Conservation (phyloP, 2,888 invertebrate species). For the Ellobium chinense region DNA sequence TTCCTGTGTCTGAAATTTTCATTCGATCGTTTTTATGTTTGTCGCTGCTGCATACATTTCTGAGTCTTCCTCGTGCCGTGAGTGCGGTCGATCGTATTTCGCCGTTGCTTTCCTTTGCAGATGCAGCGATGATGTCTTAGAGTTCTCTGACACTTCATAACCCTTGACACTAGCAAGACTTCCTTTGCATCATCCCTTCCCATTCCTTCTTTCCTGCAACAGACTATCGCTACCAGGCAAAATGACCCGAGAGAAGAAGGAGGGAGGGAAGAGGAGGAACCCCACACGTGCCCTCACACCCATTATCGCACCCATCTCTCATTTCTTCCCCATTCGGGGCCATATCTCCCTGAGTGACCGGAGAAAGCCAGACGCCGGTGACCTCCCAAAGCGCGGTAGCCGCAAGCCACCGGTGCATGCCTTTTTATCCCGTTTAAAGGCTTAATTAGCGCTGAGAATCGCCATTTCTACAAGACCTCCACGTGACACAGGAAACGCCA, state of each 20-base stretch:
- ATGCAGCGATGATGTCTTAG: not conserved
- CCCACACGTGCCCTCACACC: conserved; percentile 27
- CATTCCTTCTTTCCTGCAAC: not conserved
- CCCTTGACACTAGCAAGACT: conserved; percentile 13
- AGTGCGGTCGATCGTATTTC: not conserved
- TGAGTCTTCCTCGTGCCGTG: not conserved
- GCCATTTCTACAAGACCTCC: conserved; percentile 24
- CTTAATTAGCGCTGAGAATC: conserved; percentile 42
- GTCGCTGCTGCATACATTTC: not conserved
- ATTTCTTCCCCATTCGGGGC: conserved; percentile 39
- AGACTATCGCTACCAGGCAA: not conserved
- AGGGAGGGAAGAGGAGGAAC: too few species aligned
- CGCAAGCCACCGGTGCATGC: conserved; percentile 38
- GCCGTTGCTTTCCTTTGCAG: not conserved
- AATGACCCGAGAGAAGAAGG: too few species aligned
- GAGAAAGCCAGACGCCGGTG: conserved; percentile 17
- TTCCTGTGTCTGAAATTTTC: not conserved
- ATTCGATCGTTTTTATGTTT: not conserved
- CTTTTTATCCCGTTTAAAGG: conserved; percentile 32
- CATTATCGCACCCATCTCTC: conserved; percentile 44
- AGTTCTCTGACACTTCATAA: conserved; percentile 7
- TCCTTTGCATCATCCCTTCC: conserved; percentile 1
- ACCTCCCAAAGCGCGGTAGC: conserved; percentile 21
- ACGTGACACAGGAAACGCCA: conserved; percentile 38
- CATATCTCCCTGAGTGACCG: conserved; percentile 9